phyloP scores from a whole-genome alignment of 2,888 invertebrate species.

The Nomada fabriciana region DNA sequence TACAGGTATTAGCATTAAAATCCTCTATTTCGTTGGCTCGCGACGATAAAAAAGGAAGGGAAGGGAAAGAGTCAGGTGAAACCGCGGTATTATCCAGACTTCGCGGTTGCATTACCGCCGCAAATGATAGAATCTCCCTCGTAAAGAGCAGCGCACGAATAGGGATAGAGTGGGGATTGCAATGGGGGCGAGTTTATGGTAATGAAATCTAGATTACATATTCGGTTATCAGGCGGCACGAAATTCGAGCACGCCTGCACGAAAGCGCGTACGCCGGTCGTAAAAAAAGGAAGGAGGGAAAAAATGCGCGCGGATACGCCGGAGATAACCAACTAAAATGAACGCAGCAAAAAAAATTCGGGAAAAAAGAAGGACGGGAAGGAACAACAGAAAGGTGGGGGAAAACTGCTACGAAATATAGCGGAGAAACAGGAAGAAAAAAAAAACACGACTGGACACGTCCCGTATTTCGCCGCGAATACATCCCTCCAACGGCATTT shows the following conservation, averaged over 20 bases:
- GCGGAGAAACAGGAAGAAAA: not conserved
- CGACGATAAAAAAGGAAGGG: not conserved
- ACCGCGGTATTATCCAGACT: slow-evolving; percentile 47
- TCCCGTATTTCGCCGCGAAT: slow-evolving; percentile 68
- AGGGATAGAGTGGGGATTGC: not conserved
- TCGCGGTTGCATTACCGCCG: slow-evolving; percentile 57
- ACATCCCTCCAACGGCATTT: not conserved
- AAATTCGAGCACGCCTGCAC: slow-evolving; percentile 40
- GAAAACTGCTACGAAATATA: not conserved
- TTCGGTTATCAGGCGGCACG: slow-evolving; percentile 60
- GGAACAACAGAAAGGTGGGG: not conserved
- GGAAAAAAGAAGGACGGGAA: not conserved
- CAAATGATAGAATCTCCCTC: slow-evolving; percentile 62
- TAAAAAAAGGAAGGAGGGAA: not conserved
- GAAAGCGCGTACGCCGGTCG: not conserved
- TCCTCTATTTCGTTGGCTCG: slow-evolving; percentile 38
- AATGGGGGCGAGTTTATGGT: slow-evolving; percentile 58
- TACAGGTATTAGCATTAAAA: slow-evolving; percentile 45
- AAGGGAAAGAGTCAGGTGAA: slow-evolving; percentile 1
- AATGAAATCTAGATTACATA: slow-evolving; percentile 71
- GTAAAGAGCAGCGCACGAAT: slow-evolving; percentile 36
- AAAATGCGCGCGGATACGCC: slow-evolving; percentile 9
- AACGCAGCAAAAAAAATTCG: not conserved
- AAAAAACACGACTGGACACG: slow-evolving; percentile 15
- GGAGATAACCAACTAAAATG: not conserved